Conservation (phyloP, 2,113 vertebrate species). For the Callopanchax toddi region DNA sequence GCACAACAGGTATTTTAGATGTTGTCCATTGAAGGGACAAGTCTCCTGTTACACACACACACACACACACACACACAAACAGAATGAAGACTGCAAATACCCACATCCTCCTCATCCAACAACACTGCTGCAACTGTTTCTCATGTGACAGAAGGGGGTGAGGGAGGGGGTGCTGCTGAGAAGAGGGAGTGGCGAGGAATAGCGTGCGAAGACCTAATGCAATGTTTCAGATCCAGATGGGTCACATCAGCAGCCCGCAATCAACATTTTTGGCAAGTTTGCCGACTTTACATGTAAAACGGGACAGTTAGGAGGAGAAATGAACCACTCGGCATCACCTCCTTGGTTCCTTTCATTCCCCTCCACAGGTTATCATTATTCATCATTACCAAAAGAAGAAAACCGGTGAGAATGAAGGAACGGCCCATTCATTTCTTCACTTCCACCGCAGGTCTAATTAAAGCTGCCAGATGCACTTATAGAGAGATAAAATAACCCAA, state of each 20-base stretch:
- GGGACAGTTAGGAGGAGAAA: slow-evolving; percentile 20
- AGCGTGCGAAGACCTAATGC: slow-evolving; percentile 80
- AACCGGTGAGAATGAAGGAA: background rate
- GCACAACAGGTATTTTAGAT: background rate
- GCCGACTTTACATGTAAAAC: slow-evolving; percentile 68
- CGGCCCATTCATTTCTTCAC: slow-evolving; percentile 34
- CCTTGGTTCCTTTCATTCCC: slow-evolving; percentile 10
- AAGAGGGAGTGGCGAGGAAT: slow-evolving; percentile 65
- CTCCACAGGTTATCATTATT: slow-evolving; percentile 52
- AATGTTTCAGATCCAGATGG: slow-evolving; percentile 73
- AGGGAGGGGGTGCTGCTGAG: slow-evolving; percentile 30
- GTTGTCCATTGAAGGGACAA: too few relatives aligned
- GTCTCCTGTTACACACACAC: slow-evolving; percentile 32
- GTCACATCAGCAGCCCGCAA: slow-evolving; percentile 78
- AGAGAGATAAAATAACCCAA: slow-evolving; percentile 31
- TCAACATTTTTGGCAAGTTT: slow-evolving; percentile 77
- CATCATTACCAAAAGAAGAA: slow-evolving; percentile 30
- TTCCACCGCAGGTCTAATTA: background rate
- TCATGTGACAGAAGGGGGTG: slow-evolving; percentile 64
- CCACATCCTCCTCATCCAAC: slow-evolving; percentile 67
- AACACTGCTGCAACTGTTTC: slow-evolving; percentile 70
- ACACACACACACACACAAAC: slow-evolving; percentile 24
- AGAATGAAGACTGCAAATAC: slow-evolving; percentile 58
- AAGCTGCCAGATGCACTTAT: background rate
- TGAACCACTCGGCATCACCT: background rate